Conservation (phyloP, 2,113 vertebrate species). For the Entomyzon cyanotis region DNA sequence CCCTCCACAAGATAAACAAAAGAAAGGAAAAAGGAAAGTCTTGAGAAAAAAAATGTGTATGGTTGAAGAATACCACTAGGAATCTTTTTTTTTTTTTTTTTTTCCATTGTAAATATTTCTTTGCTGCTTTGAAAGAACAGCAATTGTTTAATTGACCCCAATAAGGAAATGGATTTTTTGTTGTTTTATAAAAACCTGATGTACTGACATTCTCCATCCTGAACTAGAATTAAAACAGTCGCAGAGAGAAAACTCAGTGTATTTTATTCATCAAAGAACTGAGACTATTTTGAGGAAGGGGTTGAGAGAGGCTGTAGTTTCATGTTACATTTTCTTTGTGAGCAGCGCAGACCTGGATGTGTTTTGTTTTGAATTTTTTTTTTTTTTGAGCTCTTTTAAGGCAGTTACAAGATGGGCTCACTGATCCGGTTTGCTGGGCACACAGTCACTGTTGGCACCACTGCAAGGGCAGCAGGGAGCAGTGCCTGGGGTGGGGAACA, state of each 20-base stretch:
- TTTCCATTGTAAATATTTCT: background rate
- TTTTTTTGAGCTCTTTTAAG: background rate
- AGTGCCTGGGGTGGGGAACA: fast-evolving
- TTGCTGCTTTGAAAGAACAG: background rate
- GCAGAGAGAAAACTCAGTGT: background rate
- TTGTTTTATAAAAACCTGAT: background rate
- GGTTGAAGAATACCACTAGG: background rate
- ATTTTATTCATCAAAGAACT: background rate
- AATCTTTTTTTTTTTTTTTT: background rate
- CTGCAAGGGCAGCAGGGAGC: background rate
- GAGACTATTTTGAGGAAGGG: background rate
- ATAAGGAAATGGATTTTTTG: background rate
- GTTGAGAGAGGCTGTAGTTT: background rate
- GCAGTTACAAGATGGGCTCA: background rate
- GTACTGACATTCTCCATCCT: background rate
- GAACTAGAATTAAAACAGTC: background rate
- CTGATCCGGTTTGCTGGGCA: background rate
- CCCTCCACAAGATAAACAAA: background rate
- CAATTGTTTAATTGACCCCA: background rate
- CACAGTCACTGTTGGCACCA: background rate
- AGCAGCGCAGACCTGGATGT: background rate
- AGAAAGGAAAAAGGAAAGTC: background rate
- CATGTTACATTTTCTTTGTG: background rate
- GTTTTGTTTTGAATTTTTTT: background rate
- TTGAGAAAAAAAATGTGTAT: background rate